A percentile compares a stretch with the other conserved stretches of the same genome.
phyloP scores from a whole-genome alignment of 2,888 invertebrate species.

The Catocala fraxini region DNA sequence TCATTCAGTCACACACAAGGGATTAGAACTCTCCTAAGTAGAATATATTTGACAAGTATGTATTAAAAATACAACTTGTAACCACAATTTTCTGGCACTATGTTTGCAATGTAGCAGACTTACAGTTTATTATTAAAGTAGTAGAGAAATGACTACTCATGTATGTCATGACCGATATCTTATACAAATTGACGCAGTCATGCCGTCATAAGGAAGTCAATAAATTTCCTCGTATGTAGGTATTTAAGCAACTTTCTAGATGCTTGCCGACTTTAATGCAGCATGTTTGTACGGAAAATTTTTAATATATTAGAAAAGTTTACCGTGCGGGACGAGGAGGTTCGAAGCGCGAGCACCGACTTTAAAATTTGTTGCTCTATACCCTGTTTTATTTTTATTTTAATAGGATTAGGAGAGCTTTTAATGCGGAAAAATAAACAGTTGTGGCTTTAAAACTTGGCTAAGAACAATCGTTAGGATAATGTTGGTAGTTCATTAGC shows the following conservation, averaged over 20 bases:
- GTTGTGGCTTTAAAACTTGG: constrained; percentile 62
- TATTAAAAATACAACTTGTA: no score
- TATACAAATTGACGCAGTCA: constrained; percentile 14
- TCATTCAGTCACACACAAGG: no score
- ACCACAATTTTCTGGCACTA: no score
- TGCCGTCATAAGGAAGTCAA: constrained; percentile 37
- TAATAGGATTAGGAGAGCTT: constrained; percentile 67
- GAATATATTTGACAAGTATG: no score
- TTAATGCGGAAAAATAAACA: constrained; percentile 65
- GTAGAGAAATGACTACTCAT: background rate
- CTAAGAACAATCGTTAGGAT: constrained; percentile 67
- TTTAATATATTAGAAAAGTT: constrained; percentile 80
- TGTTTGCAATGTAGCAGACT: no score
- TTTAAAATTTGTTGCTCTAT: constrained; percentile 71
- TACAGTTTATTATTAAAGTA: no score
- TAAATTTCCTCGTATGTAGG: constrained; percentile 48
- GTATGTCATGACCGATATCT: background rate
- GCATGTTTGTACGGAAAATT: constrained; percentile 68
- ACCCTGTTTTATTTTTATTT: constrained; percentile 65
- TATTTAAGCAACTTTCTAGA: constrained; percentile 61
- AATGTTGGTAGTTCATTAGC: constrained; percentile 63
- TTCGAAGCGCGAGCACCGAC: constrained; percentile 57
- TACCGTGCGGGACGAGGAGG: constrained; percentile 55
- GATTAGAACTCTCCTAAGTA: no score
- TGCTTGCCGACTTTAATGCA: constrained; percentile 63